A percentile compares a stretch with the other conserved stretches of the same genome.
Evolutionary conservation across 1,140 invertebrate species (phyloP).

Genomic region (Zeugodacus cucurbitae): DNA sequence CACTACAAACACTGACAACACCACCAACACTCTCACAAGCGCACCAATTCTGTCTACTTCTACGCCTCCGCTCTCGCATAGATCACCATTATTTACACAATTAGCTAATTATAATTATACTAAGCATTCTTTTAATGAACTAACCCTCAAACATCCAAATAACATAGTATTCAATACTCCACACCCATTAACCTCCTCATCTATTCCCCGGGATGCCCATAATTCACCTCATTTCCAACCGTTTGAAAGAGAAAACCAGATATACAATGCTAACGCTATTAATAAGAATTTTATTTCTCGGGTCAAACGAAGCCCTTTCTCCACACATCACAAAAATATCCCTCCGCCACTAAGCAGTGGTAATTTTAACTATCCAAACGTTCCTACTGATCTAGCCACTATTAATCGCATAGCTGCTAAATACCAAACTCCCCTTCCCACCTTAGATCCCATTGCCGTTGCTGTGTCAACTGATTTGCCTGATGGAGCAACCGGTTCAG

Average conservation of each 20-base stretch:
- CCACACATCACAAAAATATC: background rate
- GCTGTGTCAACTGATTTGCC: constrained; percentile 48
- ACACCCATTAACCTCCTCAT: background rate
- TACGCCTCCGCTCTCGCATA: background rate
- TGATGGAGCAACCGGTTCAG: constrained; percentile 18
- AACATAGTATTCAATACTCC: background rate
- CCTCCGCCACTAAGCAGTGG: constrained; percentile 42
- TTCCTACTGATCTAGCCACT: constrained; percentile 42
- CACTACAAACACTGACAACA: background rate
- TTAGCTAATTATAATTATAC: background rate
- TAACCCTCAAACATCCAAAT: background rate
- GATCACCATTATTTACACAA: background rate
- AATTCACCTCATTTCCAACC: background rate
- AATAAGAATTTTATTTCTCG: constrained; percentile 42
- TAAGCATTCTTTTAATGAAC: background rate
- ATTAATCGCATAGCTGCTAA: constrained; percentile 49
- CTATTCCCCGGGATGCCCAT: background rate
- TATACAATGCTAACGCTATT: background rate
- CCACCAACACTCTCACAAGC: background rate
- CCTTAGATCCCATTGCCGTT: constrained; percentile 64
- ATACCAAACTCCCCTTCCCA: constrained; percentile 60
- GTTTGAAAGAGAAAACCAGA: background rate
- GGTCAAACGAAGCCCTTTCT: background rate
- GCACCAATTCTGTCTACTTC: background rate
- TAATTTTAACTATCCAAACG: constrained; percentile 48